phyloP scores from a whole-genome alignment of 2,113 vertebrate genomes.

The Puffinus mauretanicus region DNA sequence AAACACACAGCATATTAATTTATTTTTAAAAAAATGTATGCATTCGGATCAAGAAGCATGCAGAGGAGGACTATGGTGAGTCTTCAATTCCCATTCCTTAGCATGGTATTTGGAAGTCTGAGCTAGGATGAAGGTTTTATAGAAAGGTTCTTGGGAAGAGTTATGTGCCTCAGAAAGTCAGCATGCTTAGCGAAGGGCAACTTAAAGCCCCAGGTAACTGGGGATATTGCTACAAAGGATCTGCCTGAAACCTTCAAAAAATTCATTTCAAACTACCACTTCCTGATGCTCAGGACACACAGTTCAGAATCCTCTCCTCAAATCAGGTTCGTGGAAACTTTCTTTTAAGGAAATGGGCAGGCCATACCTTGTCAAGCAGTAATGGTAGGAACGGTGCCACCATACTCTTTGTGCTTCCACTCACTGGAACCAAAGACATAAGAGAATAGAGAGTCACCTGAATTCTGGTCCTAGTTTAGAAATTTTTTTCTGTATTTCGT shows the following conservation, averaged over 20 bases:
- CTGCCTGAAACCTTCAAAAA: background rate
- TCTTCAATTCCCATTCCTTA: background rate
- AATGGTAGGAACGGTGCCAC: accelerated
- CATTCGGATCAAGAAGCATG: background rate
- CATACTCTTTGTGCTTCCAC: background rate
- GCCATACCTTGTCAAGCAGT: background rate
- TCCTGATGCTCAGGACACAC: background rate
- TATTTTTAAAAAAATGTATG: background rate
- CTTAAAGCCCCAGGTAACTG: background rate
- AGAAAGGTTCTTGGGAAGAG: background rate
- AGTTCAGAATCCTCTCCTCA: background rate
- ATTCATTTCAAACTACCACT: background rate
- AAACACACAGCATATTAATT: background rate
- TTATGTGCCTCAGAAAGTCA: background rate
- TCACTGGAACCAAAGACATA: background rate
- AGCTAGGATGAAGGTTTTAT: background rate
- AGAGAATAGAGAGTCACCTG: background rate
- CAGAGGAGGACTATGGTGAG: background rate
- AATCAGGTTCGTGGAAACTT: background rate
- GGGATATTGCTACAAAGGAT: background rate
- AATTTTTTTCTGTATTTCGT: background rate
- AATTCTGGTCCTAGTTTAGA: background rate
- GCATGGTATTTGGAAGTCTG: background rate
- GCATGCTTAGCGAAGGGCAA: background rate
- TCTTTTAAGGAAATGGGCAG: background rate